phyloP scores from a whole-genome alignment of 2,797 vertebrate genomes.

The Chloroceryle amazona region DNA sequence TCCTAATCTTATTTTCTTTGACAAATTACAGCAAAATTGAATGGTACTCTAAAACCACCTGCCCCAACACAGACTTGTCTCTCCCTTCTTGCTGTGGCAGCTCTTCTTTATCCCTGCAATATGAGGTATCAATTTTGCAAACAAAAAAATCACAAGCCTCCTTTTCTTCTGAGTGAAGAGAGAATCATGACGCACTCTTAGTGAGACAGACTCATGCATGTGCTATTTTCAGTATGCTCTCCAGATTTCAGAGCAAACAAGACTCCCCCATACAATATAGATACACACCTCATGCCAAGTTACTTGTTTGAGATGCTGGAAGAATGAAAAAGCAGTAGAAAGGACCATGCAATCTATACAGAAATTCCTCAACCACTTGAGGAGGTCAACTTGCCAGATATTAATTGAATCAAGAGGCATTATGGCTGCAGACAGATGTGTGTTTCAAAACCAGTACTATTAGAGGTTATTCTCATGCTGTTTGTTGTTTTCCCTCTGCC shows the following conservation, averaged over 20 bases:
- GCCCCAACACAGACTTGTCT: neutral
- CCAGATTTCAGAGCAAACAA: conserved; percentile 33
- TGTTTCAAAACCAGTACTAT: neutral
- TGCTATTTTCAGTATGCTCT: conserved; percentile 34
- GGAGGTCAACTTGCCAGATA: neutral
- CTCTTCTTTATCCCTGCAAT: neutral
- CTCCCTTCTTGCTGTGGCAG: neutral
- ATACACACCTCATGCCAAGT: neutral
- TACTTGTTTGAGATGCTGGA: neutral
- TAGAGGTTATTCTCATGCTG: neutral
- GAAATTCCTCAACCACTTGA: neutral
- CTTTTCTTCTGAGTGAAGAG: neutral
- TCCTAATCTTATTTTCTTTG: neutral
- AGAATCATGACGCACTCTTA: neutral
- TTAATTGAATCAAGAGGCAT: neutral
- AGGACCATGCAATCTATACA: neutral
- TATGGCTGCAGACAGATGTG: neutral
- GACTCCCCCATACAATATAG: neutral
- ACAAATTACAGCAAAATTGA: neutral
- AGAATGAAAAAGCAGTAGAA: conserved; percentile 9
- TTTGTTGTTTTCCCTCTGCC: neutral
- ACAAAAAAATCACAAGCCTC: neutral
- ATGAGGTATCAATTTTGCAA: neutral
- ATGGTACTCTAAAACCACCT: neutral
- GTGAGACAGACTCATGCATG: neutral